Base-by-base conservation (phyloP, 2,888 invertebrate species). In the Drosophila demipolita region DNA sequence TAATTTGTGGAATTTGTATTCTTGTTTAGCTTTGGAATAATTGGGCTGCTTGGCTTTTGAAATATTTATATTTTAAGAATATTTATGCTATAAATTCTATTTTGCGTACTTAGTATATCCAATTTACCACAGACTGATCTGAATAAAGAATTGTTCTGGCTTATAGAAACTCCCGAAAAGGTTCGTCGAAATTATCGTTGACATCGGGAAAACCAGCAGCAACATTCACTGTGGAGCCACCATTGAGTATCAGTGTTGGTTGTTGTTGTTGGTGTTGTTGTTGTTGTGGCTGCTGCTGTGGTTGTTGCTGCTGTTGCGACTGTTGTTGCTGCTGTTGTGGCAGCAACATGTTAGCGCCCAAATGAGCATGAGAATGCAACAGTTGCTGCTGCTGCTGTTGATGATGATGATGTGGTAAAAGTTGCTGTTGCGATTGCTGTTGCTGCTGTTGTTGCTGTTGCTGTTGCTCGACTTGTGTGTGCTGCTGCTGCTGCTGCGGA, bases 151-250 rank as follows among this genome's bases (percentile, higher is more conserved):
- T 1, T 23, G 33, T 15, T 23, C 45, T 15, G 38, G n/a, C 75
- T 92, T 93, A 93, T 65, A 93, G 84, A 76, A 93, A 93, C 76
- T 93, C 93, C 77, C 93, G 90, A 79, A 93, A 93, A 12, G 93
- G 93, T 72, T 93, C 93, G 68, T 93, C 92, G 66, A 90, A 93
- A 75, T 90, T 92, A 73, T 91, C 92, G 73, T 91, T 91, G 63
- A 90, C 91, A 81, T 91, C 91, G 4, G 89, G 66, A 66, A 93
- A 91, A 50, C 63, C 67, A 26, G 55, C 73, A 0, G 65, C 59
- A 2, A 74, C 80, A 48, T 53, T 67, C 11, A 79, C 60, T 15
- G 75, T 61, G 32, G 73, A 60, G 20, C 78, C 66, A 20, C 81
- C 87, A 62, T 90, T 87, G 73, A 87, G 89, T 79, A 87, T 59